Base-by-base conservation (phyloP, 2,797 vertebrate species). In the Phaenicophaeus curvirostris region DNA sequence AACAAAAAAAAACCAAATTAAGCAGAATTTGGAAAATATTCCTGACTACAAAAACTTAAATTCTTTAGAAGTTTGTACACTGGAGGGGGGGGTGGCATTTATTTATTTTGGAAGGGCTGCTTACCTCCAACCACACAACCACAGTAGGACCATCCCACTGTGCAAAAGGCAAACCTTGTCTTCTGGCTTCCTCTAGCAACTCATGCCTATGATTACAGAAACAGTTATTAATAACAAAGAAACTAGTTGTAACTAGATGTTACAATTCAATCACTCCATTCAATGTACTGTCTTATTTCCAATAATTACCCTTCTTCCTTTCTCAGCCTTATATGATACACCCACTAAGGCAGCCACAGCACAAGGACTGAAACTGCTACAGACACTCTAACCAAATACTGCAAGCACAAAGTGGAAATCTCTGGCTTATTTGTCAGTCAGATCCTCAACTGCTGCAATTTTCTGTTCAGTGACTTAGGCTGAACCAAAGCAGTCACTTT, bases 81-180 rank as follows among this genome's bases (percentile, higher is more conserved):
- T 24, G 31, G 27, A 21, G n/a, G 15, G 27, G 21, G n/a, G 15
- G 5, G 3, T 4, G 28, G 30, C 25, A 6, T 23, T 75, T 15
- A 5, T 61, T 72, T 50, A 5, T 72, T 86, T 42, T 31, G 30
- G 66, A 85, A 11, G 55, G 55, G 48, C 5, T 20, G 13, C 84
- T 79, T 97, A 99, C 99, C 99, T 99, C 99, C 75, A 99, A 95
- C 99, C 99, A 99, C 27, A 99, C 98, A 19, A 99, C 99, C 2
- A 99, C 99, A 0, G 99, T 99, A 1, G 99, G 99, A 9, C 99
- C 99, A 6, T 99, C 99, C 99, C 99, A 99, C 86, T 99, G 99
- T 3, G 99, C 99, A 30, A 99, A 99, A 1, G 99, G 99, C 30
- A 99, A 97, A 33, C 99, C 99, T 96, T 99, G 99, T 92, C 98